Conservation (phyloP, 2,113 vertebrate genomes). For the Paramisgurnus dabryanus region DNA sequence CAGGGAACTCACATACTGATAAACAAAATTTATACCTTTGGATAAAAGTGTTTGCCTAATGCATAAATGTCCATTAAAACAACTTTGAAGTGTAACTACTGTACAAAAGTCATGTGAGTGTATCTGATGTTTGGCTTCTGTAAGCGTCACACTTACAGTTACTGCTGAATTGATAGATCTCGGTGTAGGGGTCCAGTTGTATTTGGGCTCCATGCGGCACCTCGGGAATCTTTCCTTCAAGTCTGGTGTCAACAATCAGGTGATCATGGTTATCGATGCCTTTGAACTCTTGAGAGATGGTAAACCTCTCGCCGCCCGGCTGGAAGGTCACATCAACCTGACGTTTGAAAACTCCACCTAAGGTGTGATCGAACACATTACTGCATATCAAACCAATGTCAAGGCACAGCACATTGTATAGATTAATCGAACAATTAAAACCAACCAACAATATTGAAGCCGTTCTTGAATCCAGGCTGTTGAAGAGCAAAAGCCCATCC, state of each 20-base stretch:
- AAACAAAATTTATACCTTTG: no score
- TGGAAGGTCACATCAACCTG: constrained; percentile 86
- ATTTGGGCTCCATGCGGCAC: constrained; percentile 74
- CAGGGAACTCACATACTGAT: no score
- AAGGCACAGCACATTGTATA: not conserved
- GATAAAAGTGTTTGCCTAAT: no score
- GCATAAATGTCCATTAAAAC: no score
- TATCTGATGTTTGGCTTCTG: not conserved
- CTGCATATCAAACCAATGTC: not conserved
- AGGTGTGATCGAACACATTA: constrained; percentile 21
- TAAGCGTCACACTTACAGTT: constrained; percentile 74
- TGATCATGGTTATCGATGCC: constrained; percentile 93
- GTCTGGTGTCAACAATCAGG: constrained; percentile 84
- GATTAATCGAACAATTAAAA: not conserved
- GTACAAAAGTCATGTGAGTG: not conserved
- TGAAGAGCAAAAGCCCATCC: constrained; percentile 97
- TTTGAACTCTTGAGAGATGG: constrained; percentile 84
- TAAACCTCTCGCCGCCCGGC: constrained; percentile 82
- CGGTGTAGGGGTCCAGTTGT: constrained; percentile 84
- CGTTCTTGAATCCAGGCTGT: constrained; percentile 88
- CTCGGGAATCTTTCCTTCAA: constrained; percentile 85
- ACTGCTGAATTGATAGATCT: constrained; percentile 85
- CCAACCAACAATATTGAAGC: constrained; percentile 92
- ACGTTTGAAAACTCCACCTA: constrained; percentile 86
- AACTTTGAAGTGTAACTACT: no score